Base-by-base conservation (phyloP, 2,888 invertebrate genomes). In the Cephus spinipes region DNA sequence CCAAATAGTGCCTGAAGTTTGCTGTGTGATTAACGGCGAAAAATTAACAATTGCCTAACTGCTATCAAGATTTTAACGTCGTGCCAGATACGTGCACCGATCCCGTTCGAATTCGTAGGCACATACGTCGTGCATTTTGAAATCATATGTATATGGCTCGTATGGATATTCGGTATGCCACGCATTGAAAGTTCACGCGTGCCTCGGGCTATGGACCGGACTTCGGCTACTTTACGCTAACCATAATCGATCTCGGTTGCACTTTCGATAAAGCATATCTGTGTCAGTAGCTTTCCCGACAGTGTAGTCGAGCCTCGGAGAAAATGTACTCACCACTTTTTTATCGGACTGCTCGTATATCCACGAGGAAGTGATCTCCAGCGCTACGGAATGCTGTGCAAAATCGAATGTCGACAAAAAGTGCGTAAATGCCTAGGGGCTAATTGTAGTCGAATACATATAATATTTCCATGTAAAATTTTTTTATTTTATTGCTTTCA, bases 181-280 rank as follows among this genome's bases (percentile, higher is more conserved):
- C 71, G 71, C 71, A 71, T 78, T 75, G 78, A 78, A 78, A 78
- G 78, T 78, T 76, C 76, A 75, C 73, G 68, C 75, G 69, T 36
- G 78, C 78, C 78, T 31, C 33, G 34, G 78, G 78, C 75, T 76
- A 75, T 34, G 15, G 31, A n/a, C 30, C 71, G 71, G 71, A 71
- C 33, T 33, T n/a, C 32, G 71, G 33, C 78, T 75, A 40, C 73
- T 73, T 78, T 78, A 78, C 40, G 73, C 78, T 78, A 71, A 33
- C 31, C 31, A 32, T 33, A 33, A 33, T 33, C 71, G 71, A 71
- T 71, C 31, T 32, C 32, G 2, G 31, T 31, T 71, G 71, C 71
- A 71, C 71, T 71, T 71, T 71, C 71, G 71, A 71, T 71, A 71
- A 31, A 15, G 32, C 32, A 15, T 71, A 71, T 71, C 71, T 71